These are phyloP conservation scores for Amphimallon solstitiale DNA, from an alignment of 2,888 invertebrate genomes.

Conservation along the genomic window DNA sequence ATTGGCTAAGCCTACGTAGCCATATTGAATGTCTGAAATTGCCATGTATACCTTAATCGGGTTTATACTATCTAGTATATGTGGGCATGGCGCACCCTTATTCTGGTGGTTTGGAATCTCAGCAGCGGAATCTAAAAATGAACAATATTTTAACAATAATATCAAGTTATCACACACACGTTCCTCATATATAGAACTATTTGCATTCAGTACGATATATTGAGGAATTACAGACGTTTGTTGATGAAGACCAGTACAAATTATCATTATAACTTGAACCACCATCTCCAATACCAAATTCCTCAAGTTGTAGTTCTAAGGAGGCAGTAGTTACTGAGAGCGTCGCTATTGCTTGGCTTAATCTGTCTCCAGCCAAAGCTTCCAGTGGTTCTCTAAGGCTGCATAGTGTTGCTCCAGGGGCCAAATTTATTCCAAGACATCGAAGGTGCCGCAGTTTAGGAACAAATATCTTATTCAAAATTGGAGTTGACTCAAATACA, in stretches of 20 bases:
- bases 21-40: constrained; percentile 86
- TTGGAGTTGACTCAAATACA: too few relatives aligned
- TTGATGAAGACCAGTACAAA: constrained; percentile 96
- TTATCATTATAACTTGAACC: constrained; percentile 88
- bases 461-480: too few relatives aligned
- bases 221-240: constrained; percentile 94
- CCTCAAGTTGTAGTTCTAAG: constrained; percentile 72
- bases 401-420: constrained; percentile 65
- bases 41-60: constrained; percentile 94
- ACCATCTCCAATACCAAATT: constrained; percentile 77
- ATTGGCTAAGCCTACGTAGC: constrained; percentile 87
- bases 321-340: constrained; percentile 66
- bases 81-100: constrained; percentile 94
- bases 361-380: constrained; percentile 79
- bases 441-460: constrained; percentile 90
- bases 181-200: constrained; percentile 85
- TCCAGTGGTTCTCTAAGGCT: constrained; percentile 70
- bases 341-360: constrained; percentile 72
- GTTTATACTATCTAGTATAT: constrained; percentile 90
- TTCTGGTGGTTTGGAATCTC: constrained; percentile 74
- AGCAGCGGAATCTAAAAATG: constrained; percentile 85
- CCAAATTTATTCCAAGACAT: constrained; percentile 80
- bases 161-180: constrained; percentile 82
- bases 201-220: constrained; percentile 91
- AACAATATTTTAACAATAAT: constrained; percentile 89